Evolutionary conservation across 2,797 vertebrate species (phyloP).

Genomic region (Falco naumanni): DNA sequence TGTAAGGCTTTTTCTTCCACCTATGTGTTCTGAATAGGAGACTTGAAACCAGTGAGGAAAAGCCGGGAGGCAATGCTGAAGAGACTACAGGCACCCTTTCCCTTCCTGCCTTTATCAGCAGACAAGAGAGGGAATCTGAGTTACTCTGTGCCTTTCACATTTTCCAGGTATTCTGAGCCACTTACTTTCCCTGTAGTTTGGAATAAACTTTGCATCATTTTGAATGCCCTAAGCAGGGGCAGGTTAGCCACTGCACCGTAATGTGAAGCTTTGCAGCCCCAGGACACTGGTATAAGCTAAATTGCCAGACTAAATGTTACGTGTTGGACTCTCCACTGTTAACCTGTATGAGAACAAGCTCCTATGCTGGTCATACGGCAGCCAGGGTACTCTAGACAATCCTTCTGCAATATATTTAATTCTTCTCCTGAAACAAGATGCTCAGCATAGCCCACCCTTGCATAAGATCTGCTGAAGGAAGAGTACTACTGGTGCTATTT

Average conservation of each 20-base stretch:
- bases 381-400: not conserved
- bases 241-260: not conserved
- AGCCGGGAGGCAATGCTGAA: not conserved
- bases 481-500: not conserved
- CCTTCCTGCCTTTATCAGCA: not conserved
- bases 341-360: not conserved
- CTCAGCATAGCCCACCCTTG: not conserved
- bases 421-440: not conserved
- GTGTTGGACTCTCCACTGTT: not conserved
- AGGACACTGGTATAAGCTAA: not conserved
- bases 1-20: not conserved
- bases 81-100: not conserved
- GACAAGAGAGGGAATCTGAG: not conserved
- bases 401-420: not conserved
- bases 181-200: not conserved
- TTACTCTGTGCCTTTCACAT: not conserved
- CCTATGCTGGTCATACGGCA: not conserved
- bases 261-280: not conserved
- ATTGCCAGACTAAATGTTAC: not conserved
- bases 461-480: not conserved
- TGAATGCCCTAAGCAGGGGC: not conserved
- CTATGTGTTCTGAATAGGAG: not conserved
- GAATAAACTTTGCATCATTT: not conserved
- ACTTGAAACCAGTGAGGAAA: not conserved
- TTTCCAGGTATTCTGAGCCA: not conserved